Conservation (phyloP, 2,797 vertebrate species). For the Anguilla obscura region DNA sequence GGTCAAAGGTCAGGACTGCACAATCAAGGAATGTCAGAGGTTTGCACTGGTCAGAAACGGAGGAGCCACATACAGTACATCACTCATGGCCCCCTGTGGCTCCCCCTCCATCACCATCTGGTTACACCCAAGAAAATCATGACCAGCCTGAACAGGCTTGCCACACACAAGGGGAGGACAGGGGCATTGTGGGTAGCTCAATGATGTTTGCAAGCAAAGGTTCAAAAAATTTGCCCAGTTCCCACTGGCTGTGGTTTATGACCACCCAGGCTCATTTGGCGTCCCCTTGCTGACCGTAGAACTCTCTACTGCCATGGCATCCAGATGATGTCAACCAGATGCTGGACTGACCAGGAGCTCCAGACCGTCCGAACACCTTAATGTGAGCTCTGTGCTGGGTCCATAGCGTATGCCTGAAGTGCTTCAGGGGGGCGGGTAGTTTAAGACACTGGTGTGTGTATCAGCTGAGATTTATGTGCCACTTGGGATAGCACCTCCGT, state of each 20-base stretch:
- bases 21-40: background rate
- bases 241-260: background rate
- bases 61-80: background rate
- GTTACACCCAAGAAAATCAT: background rate
- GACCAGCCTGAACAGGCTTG: background rate
- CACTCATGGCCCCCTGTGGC: too few species aligned
- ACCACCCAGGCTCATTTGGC: background rate
- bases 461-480: slow-evolving; percentile 62
- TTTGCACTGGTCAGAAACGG: background rate
- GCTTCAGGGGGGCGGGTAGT: slow-evolving; percentile 35
- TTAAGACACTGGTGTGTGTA: slow-evolving; percentile 37
- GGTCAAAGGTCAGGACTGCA: background rate
- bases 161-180: background rate
- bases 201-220: background rate
- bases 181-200: background rate
- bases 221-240: background rate
- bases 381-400: background rate
- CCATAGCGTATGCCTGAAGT: slow-evolving; percentile 32
- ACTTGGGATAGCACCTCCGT: slow-evolving; percentile 57
- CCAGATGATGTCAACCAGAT: slow-evolving; percentile 40
- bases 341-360: slow-evolving; percentile 36
- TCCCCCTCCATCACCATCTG: background rate
- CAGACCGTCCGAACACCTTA: background rate
- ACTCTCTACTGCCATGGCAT: slow-evolving; percentile 51
- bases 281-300: slow-evolving; percentile 26